A percentile compares a stretch with the other conserved stretches of the same genome.
phyloP scores from a whole-genome alignment of 2,888 invertebrate genomes.

The Panzeria rudis region DNA sequence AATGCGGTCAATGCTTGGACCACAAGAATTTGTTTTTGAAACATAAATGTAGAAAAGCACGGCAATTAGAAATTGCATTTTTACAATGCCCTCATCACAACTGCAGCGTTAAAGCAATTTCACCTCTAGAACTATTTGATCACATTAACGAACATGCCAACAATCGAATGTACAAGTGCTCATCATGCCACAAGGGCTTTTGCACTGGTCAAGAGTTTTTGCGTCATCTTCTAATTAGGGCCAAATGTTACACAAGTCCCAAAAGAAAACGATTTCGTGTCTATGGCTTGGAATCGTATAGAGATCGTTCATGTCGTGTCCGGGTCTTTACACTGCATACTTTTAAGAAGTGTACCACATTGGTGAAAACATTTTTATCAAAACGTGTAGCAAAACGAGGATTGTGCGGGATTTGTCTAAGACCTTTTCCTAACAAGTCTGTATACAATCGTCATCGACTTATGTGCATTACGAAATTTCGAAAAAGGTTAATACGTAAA shows the following conservation, averaged over 20 bases:
- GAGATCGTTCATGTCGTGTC: slow-evolving; percentile 53
- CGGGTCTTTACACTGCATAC: slow-evolving; percentile 57
- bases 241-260: slow-evolving; percentile 61
- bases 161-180: slow-evolving; percentile 73
- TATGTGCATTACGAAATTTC: slow-evolving; percentile 36
- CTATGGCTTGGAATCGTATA: slow-evolving; percentile 58
- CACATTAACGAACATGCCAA: slow-evolving; percentile 75
- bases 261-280: slow-evolving; percentile 49
- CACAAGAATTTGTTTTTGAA: slow-evolving; percentile 62
- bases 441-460: slow-evolving; percentile 44
- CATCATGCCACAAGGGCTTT: slow-evolving; percentile 72
- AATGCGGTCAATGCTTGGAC: slow-evolving; percentile 74
- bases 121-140: slow-evolving; percentile 72
- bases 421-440: slow-evolving; percentile 18
- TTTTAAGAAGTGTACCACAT: slow-evolving; percentile 40
- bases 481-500: slow-evolving; percentile 42
- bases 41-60: slow-evolving; percentile 71
- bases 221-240: slow-evolving; percentile 71
- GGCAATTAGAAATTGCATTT: slow-evolving; percentile 16
- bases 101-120: slow-evolving; percentile 72
- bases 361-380: slow-evolving; percentile 53
- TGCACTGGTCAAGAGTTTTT: slow-evolving; percentile 68
- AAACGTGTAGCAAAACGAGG: slow-evolving; percentile 9
- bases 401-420: slow-evolving; percentile 52
- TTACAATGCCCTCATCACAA: slow-evolving; percentile 75